Percentiles rank a stretch among this genome's conserved stretches.
These are phyloP conservation scores for Lypha dubia DNA, from an alignment of 2,888 invertebrate species.

Conservation along the genomic window DNA sequence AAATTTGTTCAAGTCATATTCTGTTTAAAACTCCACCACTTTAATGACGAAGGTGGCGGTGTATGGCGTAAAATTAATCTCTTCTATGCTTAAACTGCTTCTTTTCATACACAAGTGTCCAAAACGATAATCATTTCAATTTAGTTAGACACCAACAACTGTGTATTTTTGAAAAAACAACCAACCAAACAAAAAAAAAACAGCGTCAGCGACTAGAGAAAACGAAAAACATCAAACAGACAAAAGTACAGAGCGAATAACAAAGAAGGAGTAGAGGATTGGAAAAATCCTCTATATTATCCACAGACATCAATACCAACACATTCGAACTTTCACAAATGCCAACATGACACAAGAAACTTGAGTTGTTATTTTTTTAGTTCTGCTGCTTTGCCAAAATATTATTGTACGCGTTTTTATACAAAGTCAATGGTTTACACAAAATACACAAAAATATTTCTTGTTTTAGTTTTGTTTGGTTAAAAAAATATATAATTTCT, in stretches of 20 bases:
- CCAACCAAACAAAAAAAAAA: conserved; percentile 72
- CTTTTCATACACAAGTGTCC: conserved; percentile 66
- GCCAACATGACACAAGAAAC: conserved; percentile 32
- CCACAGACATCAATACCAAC: conserved; percentile 73
- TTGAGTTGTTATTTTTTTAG: conserved; percentile 20
- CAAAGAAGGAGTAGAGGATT: conserved; percentile 34
- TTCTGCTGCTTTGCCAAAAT: conserved; percentile 57
- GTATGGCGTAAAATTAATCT: conserved; percentile 44
- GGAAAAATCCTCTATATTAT: conserved; percentile 43
- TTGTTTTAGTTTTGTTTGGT: conserved; percentile 58
- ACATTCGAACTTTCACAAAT: background rate
- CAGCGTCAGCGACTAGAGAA: too few relatives aligned
- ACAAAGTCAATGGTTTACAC: conserved; percentile 63
- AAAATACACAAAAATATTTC: conserved; percentile 44
- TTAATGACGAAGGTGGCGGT: background rate
- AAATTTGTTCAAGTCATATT: background rate
- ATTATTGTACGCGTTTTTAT: conserved; percentile 67
- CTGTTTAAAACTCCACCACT: background rate
- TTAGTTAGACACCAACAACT: conserved; percentile 73
- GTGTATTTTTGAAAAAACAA: conserved; percentile 56
- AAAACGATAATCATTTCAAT: conserved; percentile 74
- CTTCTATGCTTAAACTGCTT: conserved; percentile 40
- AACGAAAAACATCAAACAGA: conserved; percentile 74
- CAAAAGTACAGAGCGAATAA: conserved; percentile 54
- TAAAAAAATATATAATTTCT: conserved; percentile 25